Evolutionary conservation across 2,888 invertebrate species (phyloP).

Genomic region (Cataglyphis rosenhaueri): DNA sequence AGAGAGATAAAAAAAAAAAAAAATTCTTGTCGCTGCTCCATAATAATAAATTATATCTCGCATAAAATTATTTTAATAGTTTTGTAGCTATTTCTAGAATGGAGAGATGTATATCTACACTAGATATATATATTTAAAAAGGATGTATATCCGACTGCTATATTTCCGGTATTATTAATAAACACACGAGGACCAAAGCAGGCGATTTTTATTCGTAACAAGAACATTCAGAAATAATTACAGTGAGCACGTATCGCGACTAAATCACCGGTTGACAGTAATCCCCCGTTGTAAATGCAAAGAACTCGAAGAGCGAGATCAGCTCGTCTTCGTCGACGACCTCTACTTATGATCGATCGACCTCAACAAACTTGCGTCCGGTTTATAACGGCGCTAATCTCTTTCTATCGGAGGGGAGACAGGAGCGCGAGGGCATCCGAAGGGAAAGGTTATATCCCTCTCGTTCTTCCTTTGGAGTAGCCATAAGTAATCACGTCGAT

Average conservation of each 20-base stretch:
- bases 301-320: slow-evolving; percentile 49
- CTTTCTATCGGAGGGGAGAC: slow-evolving; percentile 66
- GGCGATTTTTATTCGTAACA: slow-evolving; percentile 19
- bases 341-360: slow-evolving; percentile 70
- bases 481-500: slow-evolving; percentile 71
- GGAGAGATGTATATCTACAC: not conserved
- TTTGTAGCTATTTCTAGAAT: not conserved
- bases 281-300: slow-evolving; percentile 53
- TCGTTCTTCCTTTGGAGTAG: slow-evolving; percentile 35
- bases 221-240: slow-evolving; percentile 65
- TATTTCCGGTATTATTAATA: slow-evolving; percentile 38
- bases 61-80: not conserved
- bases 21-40: not conserved
- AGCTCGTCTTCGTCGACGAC: slow-evolving; percentile 39
- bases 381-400: slow-evolving; percentile 77
- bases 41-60: not conserved
- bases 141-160: slow-evolving; percentile 20
- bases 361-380: slow-evolving; percentile 68
- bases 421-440: slow-evolving; percentile 46
- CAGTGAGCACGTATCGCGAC: slow-evolving; percentile 44
- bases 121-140: not conserved
- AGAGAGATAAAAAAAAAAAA: not conserved
- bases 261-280: slow-evolving; percentile 63
- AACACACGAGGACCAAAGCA: slow-evolving; percentile 37
- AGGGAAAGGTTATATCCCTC: slow-evolving; percentile 51